phyloP scores from a whole-genome alignment of 37 sponge, comb jelly and placozoan species.

The Chondrilla cf. caribensis region DNA sequence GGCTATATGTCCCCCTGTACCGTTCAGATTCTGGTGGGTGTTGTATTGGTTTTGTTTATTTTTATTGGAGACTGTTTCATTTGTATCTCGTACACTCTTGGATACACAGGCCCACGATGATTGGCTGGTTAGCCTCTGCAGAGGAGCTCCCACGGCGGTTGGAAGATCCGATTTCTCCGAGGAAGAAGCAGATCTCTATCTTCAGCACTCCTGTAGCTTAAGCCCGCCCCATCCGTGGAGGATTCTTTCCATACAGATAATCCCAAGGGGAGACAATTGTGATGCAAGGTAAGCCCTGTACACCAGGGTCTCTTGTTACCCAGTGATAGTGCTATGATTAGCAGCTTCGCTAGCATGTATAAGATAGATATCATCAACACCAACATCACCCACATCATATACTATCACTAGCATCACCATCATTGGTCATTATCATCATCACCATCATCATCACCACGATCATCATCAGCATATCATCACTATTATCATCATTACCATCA shows the following conservation, averaged over 20 bases:
- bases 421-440: no score
- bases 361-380: no score
- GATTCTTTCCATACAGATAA: background rate
- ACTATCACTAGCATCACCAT: no score
- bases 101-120: background rate
- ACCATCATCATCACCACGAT: no score
- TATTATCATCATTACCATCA: no score
- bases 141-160: background rate
- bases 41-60: no score
- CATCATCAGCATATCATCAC: no score
- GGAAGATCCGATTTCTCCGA: background rate
- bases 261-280: background rate
- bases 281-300: background rate
- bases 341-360: no score
- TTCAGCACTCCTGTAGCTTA: background rate
- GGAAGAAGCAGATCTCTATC: conserved; percentile 23
- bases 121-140: background rate
- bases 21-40: no score
- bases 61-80: no score
- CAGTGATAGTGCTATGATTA: no score
- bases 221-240: background rate
- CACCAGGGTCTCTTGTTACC: no score
- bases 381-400: background rate
- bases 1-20: background rate
- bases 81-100: background rate